A percentile compares a stretch with the other conserved stretches of the same genome.
These are phyloP conservation scores for Metaphire vulgaris DNA, from an alignment of 1,140 invertebrate genomes.

Conservation along the genomic window DNA sequence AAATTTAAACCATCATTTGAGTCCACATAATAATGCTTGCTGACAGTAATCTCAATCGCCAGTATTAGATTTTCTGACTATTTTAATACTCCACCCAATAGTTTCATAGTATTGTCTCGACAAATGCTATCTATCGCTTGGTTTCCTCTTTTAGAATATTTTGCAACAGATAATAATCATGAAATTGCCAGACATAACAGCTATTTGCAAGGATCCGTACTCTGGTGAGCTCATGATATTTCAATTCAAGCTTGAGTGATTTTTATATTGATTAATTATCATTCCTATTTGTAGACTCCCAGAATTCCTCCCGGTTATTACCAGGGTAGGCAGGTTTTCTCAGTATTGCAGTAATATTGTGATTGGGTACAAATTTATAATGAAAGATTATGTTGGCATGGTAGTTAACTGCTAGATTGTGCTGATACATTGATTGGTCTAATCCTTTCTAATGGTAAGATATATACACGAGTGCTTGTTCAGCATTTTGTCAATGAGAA, in stretches of 20 bases:
- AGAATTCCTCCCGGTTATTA: background rate
- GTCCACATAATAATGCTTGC: background rate
- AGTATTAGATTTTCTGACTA: background rate
- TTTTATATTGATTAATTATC: background rate
- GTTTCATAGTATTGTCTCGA: background rate
- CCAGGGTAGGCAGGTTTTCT: background rate
- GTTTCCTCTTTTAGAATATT: background rate
- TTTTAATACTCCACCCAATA: background rate
- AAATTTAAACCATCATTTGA: background rate
- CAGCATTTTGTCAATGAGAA: background rate
- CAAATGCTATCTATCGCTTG: background rate
- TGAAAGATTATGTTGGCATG: background rate
- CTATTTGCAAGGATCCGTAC: background rate
- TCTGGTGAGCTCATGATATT: background rate
- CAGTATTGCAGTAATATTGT: background rate
- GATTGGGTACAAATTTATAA: background rate
- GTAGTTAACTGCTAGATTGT: background rate
- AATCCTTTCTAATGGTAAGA: background rate
- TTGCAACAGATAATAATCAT: background rate
- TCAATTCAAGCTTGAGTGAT: background rate
- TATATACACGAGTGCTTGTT: background rate
- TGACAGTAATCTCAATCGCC: background rate
- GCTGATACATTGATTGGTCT: background rate
- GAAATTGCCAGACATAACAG: background rate
- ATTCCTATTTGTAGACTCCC: background rate